Percentiles rank a stretch among this genome's conserved stretches.
phyloP scores from a whole-genome alignment of 1,140 invertebrate genomes.

The Zelostemma sp. region DNA sequence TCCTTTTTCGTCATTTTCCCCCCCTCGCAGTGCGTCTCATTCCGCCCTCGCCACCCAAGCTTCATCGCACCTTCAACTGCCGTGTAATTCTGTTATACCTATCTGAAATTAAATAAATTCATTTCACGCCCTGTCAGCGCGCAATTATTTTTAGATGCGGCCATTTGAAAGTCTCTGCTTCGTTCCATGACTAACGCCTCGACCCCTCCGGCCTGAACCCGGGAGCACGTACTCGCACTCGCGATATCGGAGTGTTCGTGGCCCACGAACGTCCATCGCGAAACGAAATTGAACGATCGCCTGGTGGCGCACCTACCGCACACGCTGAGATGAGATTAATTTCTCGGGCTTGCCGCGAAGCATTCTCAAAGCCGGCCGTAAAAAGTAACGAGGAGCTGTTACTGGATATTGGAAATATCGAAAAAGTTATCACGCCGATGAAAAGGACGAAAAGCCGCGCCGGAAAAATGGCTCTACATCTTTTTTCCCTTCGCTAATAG shows the following conservation, averaged over 20 bases:
- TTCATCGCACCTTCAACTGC: conserved; percentile 67
- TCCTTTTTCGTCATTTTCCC: background rate
- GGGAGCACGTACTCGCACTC: conserved; percentile 52
- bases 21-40: conserved; percentile 18
- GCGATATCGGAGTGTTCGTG: conserved; percentile 24
- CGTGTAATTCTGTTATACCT: conserved; percentile 70
- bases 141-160: conserved; percentile 69
- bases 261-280: conserved; percentile 30
- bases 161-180: conserved; percentile 62
- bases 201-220: conserved; percentile 54
- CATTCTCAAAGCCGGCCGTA: conserved; percentile 15
- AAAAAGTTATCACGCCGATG: background rate
- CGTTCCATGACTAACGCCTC: conserved; percentile 64
- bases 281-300: conserved; percentile 51
- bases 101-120: conserved; percentile 72
- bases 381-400: conserved; percentile 28
- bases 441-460: too few species aligned
- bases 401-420: conserved; percentile 24
- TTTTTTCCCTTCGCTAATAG: too few species aligned
- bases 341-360: conserved; percentile 25
- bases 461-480: too few species aligned
- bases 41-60: conserved; percentile 48
- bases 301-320: conserved; percentile 51
- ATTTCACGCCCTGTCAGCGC: conserved; percentile 71
- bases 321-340: conserved; percentile 43